Evolutionary conservation across 2,888 invertebrate species (phyloP).

Genomic region (Agrypnus murinus): DNA sequence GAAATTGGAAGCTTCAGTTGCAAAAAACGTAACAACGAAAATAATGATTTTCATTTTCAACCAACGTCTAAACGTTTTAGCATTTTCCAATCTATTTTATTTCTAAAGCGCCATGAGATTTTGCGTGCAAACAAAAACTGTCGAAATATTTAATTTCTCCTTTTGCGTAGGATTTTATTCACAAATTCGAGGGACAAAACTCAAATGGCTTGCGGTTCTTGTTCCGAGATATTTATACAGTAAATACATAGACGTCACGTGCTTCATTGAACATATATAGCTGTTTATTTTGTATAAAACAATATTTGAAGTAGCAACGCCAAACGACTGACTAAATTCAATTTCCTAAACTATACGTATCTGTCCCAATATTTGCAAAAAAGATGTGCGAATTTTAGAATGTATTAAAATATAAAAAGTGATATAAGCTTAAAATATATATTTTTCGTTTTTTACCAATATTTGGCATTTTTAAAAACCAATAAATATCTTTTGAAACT

Average conservation of each 20-base stretch:
- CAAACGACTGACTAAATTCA: not conserved
- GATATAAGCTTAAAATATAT: no score
- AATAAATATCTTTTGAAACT: no score
- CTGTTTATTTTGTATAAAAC: slow-evolving; percentile 6
- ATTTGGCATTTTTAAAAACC: no score
- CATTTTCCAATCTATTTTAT: no score
- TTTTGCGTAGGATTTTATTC: slow-evolving; percentile 4
- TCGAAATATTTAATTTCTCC: not conserved
- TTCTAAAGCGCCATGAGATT: no score
- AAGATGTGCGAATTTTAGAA: no score
- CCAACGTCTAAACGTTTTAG: no score
- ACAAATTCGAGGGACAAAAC: not conserved
- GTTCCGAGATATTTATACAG: slow-evolving; percentile 3
- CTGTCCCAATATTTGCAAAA: not conserved
- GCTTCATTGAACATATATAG: slow-evolving; percentile 6
- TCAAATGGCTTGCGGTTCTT: slow-evolving; percentile 2
- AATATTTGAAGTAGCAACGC: slow-evolving; percentile 1
- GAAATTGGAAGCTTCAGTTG: no score
- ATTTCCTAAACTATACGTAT: not conserved
- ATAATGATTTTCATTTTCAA: no score
- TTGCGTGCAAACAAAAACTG: not conserved
- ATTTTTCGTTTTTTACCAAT: no score
- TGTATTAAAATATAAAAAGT: no score
- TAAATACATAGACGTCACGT: slow-evolving; percentile 5
- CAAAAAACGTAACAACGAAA: no score